Evolutionary conservation across 2,797 vertebrate species (phyloP).

Genomic region (Notolabrus celidotus): DNA sequence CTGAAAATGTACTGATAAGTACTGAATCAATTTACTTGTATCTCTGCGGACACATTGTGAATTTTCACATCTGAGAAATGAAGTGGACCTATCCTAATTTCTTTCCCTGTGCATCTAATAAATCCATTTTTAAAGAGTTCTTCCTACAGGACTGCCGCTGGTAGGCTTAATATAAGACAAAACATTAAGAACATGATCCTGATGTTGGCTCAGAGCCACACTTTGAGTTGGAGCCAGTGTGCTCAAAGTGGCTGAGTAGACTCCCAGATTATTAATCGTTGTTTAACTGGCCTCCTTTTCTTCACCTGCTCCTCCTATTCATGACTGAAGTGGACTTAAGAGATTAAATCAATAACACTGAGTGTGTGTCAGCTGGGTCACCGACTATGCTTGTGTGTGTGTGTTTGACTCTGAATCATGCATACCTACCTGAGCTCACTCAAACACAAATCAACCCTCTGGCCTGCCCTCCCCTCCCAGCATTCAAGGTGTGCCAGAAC

Average conservation of each 20-base stretch:
- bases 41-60: too few relatives aligned
- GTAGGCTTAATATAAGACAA: slow-evolving; percentile 5
- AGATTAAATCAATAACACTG: slow-evolving; percentile 38
- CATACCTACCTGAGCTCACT: slow-evolving; percentile 11
- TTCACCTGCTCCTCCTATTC: slow-evolving; percentile 27
- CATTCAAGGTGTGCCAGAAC: slow-evolving; percentile 49
- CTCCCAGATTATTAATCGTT: slow-evolving; percentile 19
- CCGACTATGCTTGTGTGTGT: slow-evolving; percentile 4
- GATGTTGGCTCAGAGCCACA: neutral
- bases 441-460: slow-evolving; percentile 29
- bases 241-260: neutral
- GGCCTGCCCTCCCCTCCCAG: slow-evolving; percentile 21
- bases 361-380: slow-evolving; percentile 24
- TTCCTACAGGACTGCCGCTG: neutral
- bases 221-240: neutral
- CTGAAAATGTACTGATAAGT: too few relatives aligned
- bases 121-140: neutral
- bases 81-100: too few relatives aligned
- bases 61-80: too few relatives aligned
- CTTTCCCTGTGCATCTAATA: slow-evolving; percentile 1
- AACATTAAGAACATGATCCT: slow-evolving; percentile 31
- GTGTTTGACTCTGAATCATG: slow-evolving; percentile 3
- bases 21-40: neutral
- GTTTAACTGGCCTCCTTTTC: slow-evolving; percentile 30
- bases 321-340: slow-evolving; percentile 20